Percentiles rank a stretch among this genome's conserved stretches.
Conservation (phyloP, 2,797 vertebrate genomes). For the Avahi laniger region DNA sequence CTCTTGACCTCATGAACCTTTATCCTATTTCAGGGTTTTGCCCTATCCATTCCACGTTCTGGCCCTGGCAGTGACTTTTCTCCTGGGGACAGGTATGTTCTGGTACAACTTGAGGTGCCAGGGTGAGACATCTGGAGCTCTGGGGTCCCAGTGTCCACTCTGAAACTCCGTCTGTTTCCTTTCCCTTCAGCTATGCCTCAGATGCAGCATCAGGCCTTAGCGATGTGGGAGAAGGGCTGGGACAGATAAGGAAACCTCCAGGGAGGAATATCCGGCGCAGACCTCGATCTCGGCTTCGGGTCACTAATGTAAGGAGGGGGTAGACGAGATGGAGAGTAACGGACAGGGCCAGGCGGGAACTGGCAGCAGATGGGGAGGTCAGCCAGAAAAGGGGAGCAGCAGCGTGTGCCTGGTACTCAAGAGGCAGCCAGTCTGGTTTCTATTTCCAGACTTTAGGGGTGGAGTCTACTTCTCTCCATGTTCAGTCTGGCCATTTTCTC, state of each 20-base stretch:
- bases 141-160: fast-evolving
- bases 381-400: not conserved
- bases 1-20: not conserved
- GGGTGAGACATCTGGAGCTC: not conserved
- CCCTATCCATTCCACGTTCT: constrained; percentile 78
- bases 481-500: not conserved
- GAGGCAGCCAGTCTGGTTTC: not conserved
- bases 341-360: not conserved
- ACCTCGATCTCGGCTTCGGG: constrained; percentile 91
- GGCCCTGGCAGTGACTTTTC: constrained; percentile 89
- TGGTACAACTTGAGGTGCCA: not conserved
- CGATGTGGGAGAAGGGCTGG: constrained; percentile 89
- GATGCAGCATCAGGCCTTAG: constrained; percentile 93
- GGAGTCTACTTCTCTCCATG: not conserved
- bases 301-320: constrained; percentile 89
- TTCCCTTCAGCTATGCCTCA: constrained; percentile 88
- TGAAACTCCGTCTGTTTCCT: not conserved
- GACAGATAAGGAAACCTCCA: constrained; percentile 80
- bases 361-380: not conserved
- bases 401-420: not conserved
- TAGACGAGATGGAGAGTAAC: not conserved
- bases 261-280: constrained; percentile 89
- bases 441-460: not conserved
- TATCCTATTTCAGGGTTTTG: constrained; percentile 88
- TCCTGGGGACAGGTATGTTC: constrained; percentile 92